Conservation (phyloP, 2,888 invertebrate species). For the Lordiphosa andalusiaca region DNA sequence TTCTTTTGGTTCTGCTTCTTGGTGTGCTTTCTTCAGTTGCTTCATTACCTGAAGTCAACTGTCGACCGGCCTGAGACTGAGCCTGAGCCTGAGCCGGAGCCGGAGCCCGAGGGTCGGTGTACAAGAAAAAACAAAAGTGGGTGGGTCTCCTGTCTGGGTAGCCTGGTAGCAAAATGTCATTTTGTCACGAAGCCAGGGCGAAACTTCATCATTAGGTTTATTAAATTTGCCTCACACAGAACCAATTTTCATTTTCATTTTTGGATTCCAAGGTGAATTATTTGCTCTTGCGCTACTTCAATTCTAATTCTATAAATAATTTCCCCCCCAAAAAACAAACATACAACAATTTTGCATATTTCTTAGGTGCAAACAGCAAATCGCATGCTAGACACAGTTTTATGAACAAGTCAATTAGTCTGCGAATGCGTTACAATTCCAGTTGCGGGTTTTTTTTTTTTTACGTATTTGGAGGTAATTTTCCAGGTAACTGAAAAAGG, state of each 20-base stretch:
- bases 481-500: not conserved
- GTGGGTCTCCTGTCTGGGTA: slow-evolving; percentile 21
- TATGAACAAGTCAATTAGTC: slow-evolving; percentile 46
- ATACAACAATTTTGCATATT: slow-evolving; percentile 57
- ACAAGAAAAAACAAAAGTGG: slow-evolving; percentile 1
- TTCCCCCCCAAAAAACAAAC: slow-evolving; percentile 15
- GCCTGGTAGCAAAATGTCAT: slow-evolving; percentile 63
- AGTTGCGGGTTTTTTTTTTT: not conserved
- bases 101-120: slow-evolving; percentile 3
- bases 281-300: slow-evolving; percentile 7
- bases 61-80: slow-evolving; percentile 22
- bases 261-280: slow-evolving; percentile 12
- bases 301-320: slow-evolving; percentile 21
- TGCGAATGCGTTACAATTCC: slow-evolving; percentile 14
- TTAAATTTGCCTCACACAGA: slow-evolving; percentile 55
- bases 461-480: not conserved
- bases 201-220: slow-evolving; percentile 61
- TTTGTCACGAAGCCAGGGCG: slow-evolving; percentile 65
- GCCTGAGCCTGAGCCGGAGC: slow-evolving; percentile 16
- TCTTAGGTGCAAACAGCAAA: slow-evolving; percentile 3
- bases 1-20: slow-evolving; percentile 14
- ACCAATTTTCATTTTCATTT: slow-evolving; percentile 53
- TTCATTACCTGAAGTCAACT: slow-evolving; percentile 52
- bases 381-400: slow-evolving; percentile 23
- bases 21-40: slow-evolving; percentile 50